Evolutionary conservation across 2,888 invertebrate species (phyloP).

Genomic region (Agriotes lineatus): DNA sequence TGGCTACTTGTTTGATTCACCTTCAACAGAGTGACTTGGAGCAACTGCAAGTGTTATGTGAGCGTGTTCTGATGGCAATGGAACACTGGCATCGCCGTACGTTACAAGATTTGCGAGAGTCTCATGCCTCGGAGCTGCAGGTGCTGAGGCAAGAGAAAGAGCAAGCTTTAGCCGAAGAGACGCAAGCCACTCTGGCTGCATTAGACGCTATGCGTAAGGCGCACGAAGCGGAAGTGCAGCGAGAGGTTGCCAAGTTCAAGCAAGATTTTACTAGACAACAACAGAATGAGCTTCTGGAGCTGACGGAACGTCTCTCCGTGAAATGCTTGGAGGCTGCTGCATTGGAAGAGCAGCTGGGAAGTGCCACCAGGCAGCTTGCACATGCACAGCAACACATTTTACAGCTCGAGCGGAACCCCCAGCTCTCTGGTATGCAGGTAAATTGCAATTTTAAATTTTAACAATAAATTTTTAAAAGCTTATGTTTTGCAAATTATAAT

Average conservation of each 20-base stretch:
- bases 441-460: no score
- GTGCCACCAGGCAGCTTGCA: slow-evolving; percentile 82
- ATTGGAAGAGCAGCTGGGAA: slow-evolving; percentile 84
- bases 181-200: slow-evolving; percentile 92
- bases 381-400: slow-evolving; percentile 87
- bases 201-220: slow-evolving; percentile 96
- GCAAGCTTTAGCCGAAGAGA: slow-evolving; percentile 93
- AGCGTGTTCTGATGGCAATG: slow-evolving; percentile 91
- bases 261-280: slow-evolving; percentile 85
- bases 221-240: slow-evolving; percentile 92
- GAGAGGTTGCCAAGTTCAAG: slow-evolving; percentile 93
- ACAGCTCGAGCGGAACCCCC: slow-evolving; percentile 82
- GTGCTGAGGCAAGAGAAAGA: slow-evolving; percentile 87
- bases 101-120: slow-evolving; percentile 89
- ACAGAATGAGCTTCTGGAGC: slow-evolving; percentile 84
- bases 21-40: slow-evolving; percentile 85
- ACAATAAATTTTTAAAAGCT: no score
- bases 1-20: slow-evolving; percentile 73
- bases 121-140: slow-evolving; percentile 87
- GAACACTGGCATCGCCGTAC: slow-evolving; percentile 89
- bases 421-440: slow-evolving; percentile 79
- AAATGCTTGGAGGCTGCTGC: slow-evolving; percentile 94
- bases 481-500: no score
- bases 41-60: slow-evolving; percentile 84
- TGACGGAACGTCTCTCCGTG: slow-evolving; percentile 93